Evolutionary conservation across 1,140 invertebrate genomes (phyloP), one percentile per base, ranked within the genome.

Genomic region (Bombus fervidus): DNA sequence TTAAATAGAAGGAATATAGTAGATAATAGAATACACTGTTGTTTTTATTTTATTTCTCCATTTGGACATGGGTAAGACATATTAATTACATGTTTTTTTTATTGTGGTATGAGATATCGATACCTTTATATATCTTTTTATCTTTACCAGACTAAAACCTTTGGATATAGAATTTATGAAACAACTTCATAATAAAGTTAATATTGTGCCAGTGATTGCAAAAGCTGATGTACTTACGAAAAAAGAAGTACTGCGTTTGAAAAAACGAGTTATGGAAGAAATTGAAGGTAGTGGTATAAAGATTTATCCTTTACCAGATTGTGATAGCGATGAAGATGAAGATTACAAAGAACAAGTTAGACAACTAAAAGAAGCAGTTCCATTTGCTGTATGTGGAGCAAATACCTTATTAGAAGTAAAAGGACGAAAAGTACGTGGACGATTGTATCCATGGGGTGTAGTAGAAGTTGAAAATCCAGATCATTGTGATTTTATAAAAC

Each of bases 391-490:
- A n/a, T 99, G 99, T 95, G 99, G 99, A 85, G 98, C 99, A 73
- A 99, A 99, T 79, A 98, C 97, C 22, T 95, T 98, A 39, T 96
- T 99, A 82, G 99, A 99, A 95, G 98, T 98, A 22, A 97, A 98
- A 92, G 98, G 98, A 39, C 96, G 97, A 72, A 98, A 98, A 95
- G 98, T 99, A 75, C 96, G 99, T 78, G 99, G 98, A 25, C 96
- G 99, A 59, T 96, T 99, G 37, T 99, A 99, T 96, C 99, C 99
- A 1, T 99, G 99, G 99, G 99, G 99, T 66, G 98, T 99, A 41
- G 99, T 99, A 1, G 99, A 99, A 96, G 99, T 99, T n/a, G 99
- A 99, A 95, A 99, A 99, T 96, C 97, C 99, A 2, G 98, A 99
- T 80, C 99, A 99, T 95, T 99, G 99, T 95, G 99, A 99, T 96